A percentile compares a stretch with the other conserved stretches of the same genome.
Conservation (phyloP, 2,113 vertebrate species). For the Ovis canadensis region DNA sequence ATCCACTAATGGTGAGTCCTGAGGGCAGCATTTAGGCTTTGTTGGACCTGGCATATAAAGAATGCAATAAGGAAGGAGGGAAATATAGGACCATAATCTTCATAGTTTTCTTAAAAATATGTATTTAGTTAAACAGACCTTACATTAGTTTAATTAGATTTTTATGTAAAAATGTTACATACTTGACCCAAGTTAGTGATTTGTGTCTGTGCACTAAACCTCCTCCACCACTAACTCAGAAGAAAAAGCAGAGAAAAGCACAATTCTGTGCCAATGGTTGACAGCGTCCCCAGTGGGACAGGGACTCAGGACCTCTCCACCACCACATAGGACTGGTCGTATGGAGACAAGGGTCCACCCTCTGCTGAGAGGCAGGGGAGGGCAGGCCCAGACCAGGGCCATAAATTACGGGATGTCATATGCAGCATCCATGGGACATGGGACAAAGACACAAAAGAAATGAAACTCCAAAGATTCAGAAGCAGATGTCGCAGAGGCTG, state of each 20-base stretch:
- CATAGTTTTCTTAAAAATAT: neutral
- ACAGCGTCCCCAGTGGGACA: fast-evolving
- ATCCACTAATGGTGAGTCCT: fast-evolving
- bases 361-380: neutral
- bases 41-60: neutral
- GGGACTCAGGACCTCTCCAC: neutral
- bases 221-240: neutral
- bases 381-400: neutral
- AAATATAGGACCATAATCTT: neutral
- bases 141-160: neutral
- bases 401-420: fast-evolving
- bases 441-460: neutral
- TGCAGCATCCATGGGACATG: fast-evolving
- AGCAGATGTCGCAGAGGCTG: neutral
- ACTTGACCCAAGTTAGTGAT: neutral
- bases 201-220: neutral
- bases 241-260: neutral
- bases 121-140: neutral
- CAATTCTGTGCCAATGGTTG: fast-evolving
- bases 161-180: neutral
- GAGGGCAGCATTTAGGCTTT: neutral
- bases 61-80: no score
- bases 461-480: neutral
- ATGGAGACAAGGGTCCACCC: neutral
- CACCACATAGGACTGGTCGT: neutral